A percentile compares a stretch with the other conserved stretches of the same genome.
Conservation (phyloP, 1,140 invertebrate genomes). For the Delia radicum region DNA sequence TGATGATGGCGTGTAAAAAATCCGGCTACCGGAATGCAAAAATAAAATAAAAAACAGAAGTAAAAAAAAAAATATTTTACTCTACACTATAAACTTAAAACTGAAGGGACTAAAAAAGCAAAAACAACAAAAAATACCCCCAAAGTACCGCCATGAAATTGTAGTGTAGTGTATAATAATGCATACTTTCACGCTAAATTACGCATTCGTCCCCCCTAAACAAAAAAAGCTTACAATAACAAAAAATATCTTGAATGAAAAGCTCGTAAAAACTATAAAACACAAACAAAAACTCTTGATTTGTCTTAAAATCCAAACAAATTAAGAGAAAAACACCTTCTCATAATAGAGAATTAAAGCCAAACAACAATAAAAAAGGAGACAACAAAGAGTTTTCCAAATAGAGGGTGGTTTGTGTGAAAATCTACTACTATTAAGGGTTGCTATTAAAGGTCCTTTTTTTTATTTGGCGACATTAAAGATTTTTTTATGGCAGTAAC, state of each 20-base stretch:
- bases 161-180: slow-evolving; percentile 14
- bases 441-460: neutral
- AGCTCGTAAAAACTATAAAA: too few species aligned
- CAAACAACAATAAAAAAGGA: too few species aligned
- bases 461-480: neutral
- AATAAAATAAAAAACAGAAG: neutral
- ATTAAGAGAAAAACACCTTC: neutral
- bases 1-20: slow-evolving; percentile 3
- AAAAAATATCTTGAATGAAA: slow-evolving; percentile 16
- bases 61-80: too few species aligned
- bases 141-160: neutral
- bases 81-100: too few species aligned
- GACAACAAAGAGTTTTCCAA: neutral
- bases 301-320: neutral
- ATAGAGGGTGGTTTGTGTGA: neutral
- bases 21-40: slow-evolving; percentile 12
- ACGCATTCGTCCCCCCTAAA: neutral
- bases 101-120: neutral
- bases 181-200: slow-evolving; percentile 19
- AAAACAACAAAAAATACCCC: neutral
- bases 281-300: too few species aligned
- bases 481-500: neutral
- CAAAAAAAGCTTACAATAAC: neutral
- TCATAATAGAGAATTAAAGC: neutral
- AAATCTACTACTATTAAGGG: slow-evolving; percentile 5